Evolutionary conservation across 2,888 invertebrate species (phyloP).

Genomic region (Nymphalis urticae): DNA sequence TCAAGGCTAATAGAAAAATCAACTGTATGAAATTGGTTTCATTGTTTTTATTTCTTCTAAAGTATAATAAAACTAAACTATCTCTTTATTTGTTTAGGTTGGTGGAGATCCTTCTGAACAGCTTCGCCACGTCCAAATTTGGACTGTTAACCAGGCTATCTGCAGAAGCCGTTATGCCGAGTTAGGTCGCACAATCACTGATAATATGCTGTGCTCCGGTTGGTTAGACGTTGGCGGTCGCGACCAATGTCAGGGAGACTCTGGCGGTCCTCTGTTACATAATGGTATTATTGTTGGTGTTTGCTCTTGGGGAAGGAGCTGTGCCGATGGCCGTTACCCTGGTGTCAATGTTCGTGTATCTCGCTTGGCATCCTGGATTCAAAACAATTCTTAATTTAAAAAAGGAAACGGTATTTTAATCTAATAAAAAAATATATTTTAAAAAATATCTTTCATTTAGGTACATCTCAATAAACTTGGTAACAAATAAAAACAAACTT

Average conservation of each 20-base stretch:
- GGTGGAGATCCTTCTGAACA: constrained; percentile 21
- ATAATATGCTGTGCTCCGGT: constrained; percentile 62
- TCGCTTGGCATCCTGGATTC: constrained; percentile 53
- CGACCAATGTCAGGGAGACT: constrained; percentile 63
- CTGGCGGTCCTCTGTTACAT: constrained; percentile 62
- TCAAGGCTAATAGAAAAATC: too few species aligned
- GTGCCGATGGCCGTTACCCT: constrained; percentile 46
- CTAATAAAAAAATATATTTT: too few species aligned
- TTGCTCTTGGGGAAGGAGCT: constrained; percentile 52
- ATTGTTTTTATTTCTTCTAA: too few species aligned
- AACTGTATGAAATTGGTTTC: too few species aligned
- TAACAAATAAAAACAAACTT: too few species aligned
- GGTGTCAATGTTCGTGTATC: constrained; percentile 56
- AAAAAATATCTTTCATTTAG: too few species aligned
- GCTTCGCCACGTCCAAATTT: constrained; percentile 51
- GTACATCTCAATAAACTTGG: too few species aligned
- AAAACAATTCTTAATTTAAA: background rate
- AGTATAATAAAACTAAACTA: background rate
- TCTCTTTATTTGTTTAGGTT: background rate
- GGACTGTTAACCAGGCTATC: constrained; percentile 48
- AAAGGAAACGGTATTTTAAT: too few species aligned
- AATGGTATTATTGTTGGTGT: constrained; percentile 46
- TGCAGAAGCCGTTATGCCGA: constrained; percentile 48
- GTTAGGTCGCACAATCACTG: constrained; percentile 43
- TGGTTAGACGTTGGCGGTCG: constrained; percentile 61